Base-by-base conservation (phyloP, 2,888 invertebrate species). In the Nephrocerus scutellatus region DNA sequence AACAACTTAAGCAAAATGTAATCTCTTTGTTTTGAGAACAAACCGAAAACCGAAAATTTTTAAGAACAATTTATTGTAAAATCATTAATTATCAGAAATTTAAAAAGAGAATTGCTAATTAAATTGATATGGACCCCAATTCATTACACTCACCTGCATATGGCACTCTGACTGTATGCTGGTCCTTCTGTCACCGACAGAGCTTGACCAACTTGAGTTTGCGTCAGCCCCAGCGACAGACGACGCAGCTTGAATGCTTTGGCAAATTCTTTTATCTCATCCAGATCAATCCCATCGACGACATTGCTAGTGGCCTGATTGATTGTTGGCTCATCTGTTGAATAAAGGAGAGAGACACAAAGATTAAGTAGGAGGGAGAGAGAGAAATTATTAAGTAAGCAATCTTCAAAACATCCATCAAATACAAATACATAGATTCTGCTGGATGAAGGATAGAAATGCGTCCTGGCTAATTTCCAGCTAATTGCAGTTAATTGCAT, bases 81-180 rank as follows among this genome's bases (percentile, higher is more conserved):
- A 22, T 34, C 25, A 29, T 14, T 31, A 13, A 14, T 30, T 10
- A 26, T 10, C 36, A 38, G 32, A 21, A 28, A 29, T 32, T 24
- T 23, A 22, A 22, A 9, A 22, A n/a, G n/a, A n/a, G n/a, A n/a
- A n/a, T n/a, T n/a, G n/a, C n/a, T n/a, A n/a, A n/a, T n/a, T n/a
- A n/a, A n/a, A n/a, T n/a, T n/a, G n/a, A n/a, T n/a, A n/a, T n/a
- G n/a, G n/a, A n/a, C n/a, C n/a, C n/a, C n/a, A n/a, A n/a, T n/a
- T n/a, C n/a, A n/a, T n/a, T n/a, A n/a, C n/a, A 39, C 72, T 74
- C 76, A 95, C 95, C 95, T 90, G 88, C 96, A 97, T 68, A 97
- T 97, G 55, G 96, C 96, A 71, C 93, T 93, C 76, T 97, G 96
- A 72, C 93, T 95, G 72, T 97, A 97, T 34, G 95, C 93, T 21